These are phyloP conservation scores for Dasyurus viverrinus DNA, from an alignment of 2,113 vertebrate genomes.

Conservation along the genomic window DNA sequence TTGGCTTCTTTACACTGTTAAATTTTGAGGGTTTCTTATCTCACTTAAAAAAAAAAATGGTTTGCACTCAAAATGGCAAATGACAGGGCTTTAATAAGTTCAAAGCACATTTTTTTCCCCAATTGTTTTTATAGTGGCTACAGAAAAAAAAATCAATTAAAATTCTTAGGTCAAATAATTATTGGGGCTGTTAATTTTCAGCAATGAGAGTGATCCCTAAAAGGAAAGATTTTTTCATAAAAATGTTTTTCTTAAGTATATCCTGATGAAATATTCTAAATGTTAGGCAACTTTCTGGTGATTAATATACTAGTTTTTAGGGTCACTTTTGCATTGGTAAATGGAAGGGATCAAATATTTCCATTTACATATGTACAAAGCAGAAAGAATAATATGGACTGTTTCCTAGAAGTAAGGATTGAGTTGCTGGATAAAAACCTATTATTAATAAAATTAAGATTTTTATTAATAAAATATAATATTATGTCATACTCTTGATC, in stretches of 20 bases:
- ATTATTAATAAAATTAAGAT: background rate
- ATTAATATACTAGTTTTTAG: background rate
- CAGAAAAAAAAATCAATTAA: constrained; percentile 15
- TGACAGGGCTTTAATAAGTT: background rate
- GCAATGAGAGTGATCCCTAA: background rate
- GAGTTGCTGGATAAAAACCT: background rate
- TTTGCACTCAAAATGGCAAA: background rate
- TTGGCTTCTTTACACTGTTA: background rate
- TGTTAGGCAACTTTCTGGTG: background rate
- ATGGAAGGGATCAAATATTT: background rate
- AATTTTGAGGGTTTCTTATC: background rate
- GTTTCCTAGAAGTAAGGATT: background rate
- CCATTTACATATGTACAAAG: background rate
- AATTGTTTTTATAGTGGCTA: background rate
- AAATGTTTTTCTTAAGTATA: background rate
- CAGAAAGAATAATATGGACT: background rate
- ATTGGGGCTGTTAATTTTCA: background rate
- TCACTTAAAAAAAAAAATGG: constrained; percentile 34
- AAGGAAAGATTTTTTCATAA: background rate
- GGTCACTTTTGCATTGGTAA: background rate
- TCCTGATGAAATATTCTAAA: background rate
- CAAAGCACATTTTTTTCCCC: background rate
- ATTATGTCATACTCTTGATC: background rate
- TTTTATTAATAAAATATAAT: background rate
- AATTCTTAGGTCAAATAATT: background rate